Evolutionary conservation across 2,888 invertebrate genomes (phyloP).

Genomic region (Drosophila suboccidentalis): DNA sequence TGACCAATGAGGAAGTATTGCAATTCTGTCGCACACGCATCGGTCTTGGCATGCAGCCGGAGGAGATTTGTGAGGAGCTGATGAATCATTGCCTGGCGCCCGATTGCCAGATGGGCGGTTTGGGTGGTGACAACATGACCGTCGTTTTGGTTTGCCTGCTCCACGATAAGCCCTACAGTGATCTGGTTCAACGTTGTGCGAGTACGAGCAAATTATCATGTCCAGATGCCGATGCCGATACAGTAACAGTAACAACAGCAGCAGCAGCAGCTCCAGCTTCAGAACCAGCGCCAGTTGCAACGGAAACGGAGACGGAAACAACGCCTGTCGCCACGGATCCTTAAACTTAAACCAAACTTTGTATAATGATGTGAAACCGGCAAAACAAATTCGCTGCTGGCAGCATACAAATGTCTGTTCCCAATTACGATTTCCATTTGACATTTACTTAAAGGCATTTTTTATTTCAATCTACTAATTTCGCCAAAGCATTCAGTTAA

Average conservation of each 20-base stretch:
- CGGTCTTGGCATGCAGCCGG: constrained; percentile 93
- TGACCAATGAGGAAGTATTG: constrained; percentile 97
- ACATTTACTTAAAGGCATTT: neutral
- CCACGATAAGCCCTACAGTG: constrained; percentile 84
- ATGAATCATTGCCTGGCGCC: constrained; percentile 98
- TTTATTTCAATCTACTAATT: neutral
- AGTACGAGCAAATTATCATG: neutral
- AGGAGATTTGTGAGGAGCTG: constrained; percentile 97
- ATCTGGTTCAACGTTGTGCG: constrained; percentile 83
- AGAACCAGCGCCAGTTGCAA: neutral
- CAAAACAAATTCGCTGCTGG: constrained; percentile 33
- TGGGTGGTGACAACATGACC: constrained; percentile 99
- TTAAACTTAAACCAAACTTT: constrained; percentile 12
- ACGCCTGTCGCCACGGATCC: constrained; percentile 21
- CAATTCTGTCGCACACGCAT: constrained; percentile 95
- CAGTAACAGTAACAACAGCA: constrained; percentile 12
- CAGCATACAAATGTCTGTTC: constrained; percentile 27
- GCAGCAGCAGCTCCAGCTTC: neutral
- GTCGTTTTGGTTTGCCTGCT: constrained; percentile 94
- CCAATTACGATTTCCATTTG: constrained; percentile 4
- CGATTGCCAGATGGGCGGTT: constrained; percentile 97
- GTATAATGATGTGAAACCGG: constrained; percentile 12
- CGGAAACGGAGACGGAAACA: constrained; percentile 18
- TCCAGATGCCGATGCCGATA: constrained; percentile 26
- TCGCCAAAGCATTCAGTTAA: neutral